phyloP scores from a whole-genome alignment of 2,113 vertebrate genomes.

The Sphaerodactylus townsendi region DNA sequence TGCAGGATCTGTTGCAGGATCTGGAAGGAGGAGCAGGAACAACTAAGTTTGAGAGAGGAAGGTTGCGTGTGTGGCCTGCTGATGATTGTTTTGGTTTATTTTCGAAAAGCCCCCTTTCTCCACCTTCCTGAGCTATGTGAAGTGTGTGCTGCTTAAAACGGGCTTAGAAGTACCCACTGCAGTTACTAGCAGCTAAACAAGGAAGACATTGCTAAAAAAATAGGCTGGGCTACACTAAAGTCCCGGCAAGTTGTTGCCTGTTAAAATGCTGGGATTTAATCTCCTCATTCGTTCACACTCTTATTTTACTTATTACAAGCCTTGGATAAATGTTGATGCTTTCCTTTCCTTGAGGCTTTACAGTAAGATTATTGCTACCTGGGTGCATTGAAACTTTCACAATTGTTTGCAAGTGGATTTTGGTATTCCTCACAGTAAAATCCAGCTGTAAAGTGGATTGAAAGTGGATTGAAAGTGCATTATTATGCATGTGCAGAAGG shows the following conservation, averaged over 20 bases:
- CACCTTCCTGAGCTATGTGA: not conserved
- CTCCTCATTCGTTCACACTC: not conserved
- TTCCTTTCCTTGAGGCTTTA: not conserved
- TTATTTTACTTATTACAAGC: not conserved
- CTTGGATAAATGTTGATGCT: not conserved
- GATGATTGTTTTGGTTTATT: not conserved
- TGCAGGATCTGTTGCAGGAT: not conserved
- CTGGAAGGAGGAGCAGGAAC: not conserved
- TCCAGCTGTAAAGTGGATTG: too few species aligned
- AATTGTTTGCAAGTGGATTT: too few species aligned
- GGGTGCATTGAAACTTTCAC: not conserved
- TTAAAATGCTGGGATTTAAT: not conserved
- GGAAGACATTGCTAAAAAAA: not conserved
- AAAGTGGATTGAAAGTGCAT: too few species aligned
- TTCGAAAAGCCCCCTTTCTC: rapidly evolving
- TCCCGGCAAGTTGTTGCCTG: rapidly evolving
- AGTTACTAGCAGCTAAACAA: rapidly evolving
- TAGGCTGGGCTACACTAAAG: not conserved
- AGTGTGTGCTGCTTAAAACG: not conserved
- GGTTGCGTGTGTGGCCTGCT: not conserved
- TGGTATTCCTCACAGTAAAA: too few species aligned
- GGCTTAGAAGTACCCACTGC: not conserved
- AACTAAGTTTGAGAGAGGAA: not conserved
- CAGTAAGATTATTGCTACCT: not conserved
- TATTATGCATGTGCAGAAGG: too few species aligned